These are phyloP conservation scores for Omphaloscelis lunosa DNA, from an alignment of 2,888 invertebrate species.

Conservation along the genomic window DNA sequence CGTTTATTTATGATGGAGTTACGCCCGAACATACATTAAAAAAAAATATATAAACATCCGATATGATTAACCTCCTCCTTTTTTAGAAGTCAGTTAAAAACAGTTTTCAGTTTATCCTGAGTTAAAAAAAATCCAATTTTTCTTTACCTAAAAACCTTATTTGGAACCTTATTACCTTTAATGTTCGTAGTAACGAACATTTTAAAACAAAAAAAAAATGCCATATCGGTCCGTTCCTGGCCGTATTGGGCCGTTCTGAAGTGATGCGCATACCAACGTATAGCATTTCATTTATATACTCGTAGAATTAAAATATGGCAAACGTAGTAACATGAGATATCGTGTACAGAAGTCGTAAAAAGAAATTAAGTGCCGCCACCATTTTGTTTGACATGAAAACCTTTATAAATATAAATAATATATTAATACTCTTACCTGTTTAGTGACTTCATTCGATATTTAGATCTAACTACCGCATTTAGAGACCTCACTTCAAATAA, in stretches of 20 bases:
- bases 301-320: background rate
- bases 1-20: no score
- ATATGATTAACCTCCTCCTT: no score
- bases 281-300: background rate
- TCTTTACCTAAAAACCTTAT: background rate
- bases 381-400: constrained; percentile 37
- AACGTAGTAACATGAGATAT: constrained; percentile 35
- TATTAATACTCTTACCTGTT: background rate
- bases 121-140: background rate
- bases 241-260: no score
- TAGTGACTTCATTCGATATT: background rate
- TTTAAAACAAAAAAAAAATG: background rate
- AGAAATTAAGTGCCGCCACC: constrained; percentile 25
- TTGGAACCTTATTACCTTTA: background rate
- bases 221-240: background rate
- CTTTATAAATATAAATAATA: constrained; percentile 6
- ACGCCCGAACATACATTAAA: no score
- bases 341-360: constrained; percentile 29
- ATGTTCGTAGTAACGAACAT: no score
- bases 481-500: background rate
- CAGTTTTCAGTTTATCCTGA: background rate
- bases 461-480: background rate
- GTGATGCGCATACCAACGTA: no score
- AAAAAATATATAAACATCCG: no score
- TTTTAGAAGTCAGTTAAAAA: no score